A percentile compares a stretch with the other conserved stretches of the same genome.
phyloP scores from a whole-genome alignment of 2,888 invertebrate species.

The Criorhina ranunculi region DNA sequence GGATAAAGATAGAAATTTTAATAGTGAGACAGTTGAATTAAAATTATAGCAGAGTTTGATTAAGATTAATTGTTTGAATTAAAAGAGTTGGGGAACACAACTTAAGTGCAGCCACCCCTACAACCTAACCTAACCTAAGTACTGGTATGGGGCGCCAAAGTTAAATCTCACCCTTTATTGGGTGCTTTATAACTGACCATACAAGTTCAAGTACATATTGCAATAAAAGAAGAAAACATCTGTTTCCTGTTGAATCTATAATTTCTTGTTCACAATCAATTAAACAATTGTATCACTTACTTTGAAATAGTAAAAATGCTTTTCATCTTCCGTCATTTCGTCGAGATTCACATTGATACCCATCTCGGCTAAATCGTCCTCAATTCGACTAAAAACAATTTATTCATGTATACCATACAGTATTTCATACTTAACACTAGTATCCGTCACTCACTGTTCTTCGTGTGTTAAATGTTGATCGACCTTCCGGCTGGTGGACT shows the following conservation, averaged over 20 bases:
- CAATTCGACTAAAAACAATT: conserved; percentile 88
- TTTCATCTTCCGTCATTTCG: conserved; percentile 92
- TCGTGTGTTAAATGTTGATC: conserved; percentile 91
- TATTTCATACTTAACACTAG: not conserved
- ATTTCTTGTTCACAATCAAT: not conserved
- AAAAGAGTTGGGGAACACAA: no score
- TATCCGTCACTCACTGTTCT: conserved; percentile 88
- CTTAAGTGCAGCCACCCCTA: no score
- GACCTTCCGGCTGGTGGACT: conserved; percentile 86
- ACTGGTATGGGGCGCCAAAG: no score
- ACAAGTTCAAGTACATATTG: no score
- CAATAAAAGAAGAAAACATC: not conserved
- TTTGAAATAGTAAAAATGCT: conserved; percentile 84
- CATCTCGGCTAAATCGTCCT: conserved; percentile 90
- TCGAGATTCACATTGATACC: conserved; percentile 87
- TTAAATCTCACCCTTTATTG: no score
- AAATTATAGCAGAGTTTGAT: no score
- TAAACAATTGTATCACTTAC: conserved; percentile 68
- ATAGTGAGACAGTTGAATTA: no score
- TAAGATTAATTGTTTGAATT: no score
- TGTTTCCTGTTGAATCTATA: not conserved
- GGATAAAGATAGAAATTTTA: no score
- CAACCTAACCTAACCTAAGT: no score
- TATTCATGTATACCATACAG: not conserved
- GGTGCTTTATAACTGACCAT: no score